Percentiles rank a stretch among this genome's conserved stretches.
phyloP scores from a whole-genome alignment of 1,140 invertebrate genomes.

The Aphis gossypii region DNA sequence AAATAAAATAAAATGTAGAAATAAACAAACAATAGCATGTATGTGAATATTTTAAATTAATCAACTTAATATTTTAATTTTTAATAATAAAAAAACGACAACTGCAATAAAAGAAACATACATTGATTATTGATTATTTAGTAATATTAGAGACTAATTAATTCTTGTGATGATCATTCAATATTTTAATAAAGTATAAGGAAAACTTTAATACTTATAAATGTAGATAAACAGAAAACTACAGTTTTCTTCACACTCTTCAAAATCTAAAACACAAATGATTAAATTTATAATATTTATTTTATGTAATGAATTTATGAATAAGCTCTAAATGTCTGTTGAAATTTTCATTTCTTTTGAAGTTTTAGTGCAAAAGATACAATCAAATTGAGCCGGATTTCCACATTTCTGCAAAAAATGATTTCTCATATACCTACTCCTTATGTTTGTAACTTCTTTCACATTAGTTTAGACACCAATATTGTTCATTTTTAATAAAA shows the following conservation, averaged over 20 bases:
- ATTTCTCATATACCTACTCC: conserved; percentile 61
- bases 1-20: no score
- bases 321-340: conserved; percentile 63
- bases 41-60: no score
- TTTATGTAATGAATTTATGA: conserved; percentile 27
- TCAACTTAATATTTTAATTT: background rate
- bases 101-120: background rate
- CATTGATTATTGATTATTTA: background rate
- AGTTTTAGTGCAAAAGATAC: conserved; percentile 63
- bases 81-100: background rate
- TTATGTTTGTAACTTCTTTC: conserved; percentile 57
- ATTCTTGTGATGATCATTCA: background rate
- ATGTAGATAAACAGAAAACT: background rate
- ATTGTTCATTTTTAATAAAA: conserved; percentile 65
- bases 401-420: conserved; percentile 63
- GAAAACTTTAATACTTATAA: background rate
- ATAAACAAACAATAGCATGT: no score
- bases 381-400: conserved; percentile 63
- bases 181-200: background rate
- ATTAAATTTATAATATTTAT: background rate
- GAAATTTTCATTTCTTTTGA: conserved; percentile 66
- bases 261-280: background rate
- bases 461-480: conserved; percentile 64
- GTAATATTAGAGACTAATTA: background rate
- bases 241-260: background rate